phyloP scores from a whole-genome alignment of 2,888 invertebrate genomes.

The Eristalinus aeneus region DNA sequence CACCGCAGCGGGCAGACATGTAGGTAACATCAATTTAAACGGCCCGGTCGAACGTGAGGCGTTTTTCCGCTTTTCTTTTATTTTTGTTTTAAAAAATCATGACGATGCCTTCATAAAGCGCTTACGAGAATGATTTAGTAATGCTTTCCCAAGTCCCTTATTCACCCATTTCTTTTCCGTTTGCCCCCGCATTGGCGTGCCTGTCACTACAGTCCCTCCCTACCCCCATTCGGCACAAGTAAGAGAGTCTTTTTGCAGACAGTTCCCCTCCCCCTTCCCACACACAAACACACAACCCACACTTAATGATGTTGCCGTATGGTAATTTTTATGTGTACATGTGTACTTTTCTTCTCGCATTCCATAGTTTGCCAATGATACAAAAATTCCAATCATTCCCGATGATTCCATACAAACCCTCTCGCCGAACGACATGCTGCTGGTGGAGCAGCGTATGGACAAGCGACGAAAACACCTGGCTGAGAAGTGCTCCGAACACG shows the following conservation, averaged over 20 bases:
- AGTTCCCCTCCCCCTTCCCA: not conserved
- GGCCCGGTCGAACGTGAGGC: not conserved
- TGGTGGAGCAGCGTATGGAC: constrained; percentile 80
- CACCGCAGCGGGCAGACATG: not conserved
- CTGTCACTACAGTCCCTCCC: not conserved
- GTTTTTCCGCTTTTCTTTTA: not conserved
- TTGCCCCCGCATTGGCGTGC: not conserved
- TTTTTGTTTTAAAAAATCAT: not conserved
- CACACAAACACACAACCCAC: not conserved
- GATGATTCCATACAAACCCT: constrained; percentile 79
- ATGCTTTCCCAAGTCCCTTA: not conserved
- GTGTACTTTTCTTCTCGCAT: constrained; percentile 23
- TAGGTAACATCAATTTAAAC: not conserved
- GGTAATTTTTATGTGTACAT: constrained; percentile 21
- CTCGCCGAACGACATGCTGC: constrained; percentile 79
- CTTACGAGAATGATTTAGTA: not conserved
- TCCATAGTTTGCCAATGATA: constrained; percentile 79
- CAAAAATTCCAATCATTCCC: constrained; percentile 78
- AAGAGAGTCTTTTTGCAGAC: not conserved
- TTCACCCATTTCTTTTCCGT: not conserved
- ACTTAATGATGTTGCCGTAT: not conserved
- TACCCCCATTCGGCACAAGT: not conserved
- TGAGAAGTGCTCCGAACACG: constrained; percentile 79
- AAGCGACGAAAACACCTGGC: constrained; percentile 78
- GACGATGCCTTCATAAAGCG: not conserved